Conservation (phyloP, 2,113 vertebrate species). For the Promerops cafer region DNA sequence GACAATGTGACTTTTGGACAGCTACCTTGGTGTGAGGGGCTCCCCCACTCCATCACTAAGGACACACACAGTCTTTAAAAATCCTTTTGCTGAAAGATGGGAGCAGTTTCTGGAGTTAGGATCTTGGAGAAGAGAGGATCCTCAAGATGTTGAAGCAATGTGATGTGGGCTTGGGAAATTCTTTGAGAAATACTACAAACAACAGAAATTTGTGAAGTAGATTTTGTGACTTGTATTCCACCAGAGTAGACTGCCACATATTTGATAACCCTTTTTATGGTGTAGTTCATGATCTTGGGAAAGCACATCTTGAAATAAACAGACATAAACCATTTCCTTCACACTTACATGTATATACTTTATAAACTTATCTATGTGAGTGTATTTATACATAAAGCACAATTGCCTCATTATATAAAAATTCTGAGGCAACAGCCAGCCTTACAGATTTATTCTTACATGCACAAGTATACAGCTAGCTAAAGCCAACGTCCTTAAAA, state of each 20-base stretch:
- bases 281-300: not conserved
- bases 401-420: not conserved
- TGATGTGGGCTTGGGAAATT: not conserved
- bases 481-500: conserved; percentile 3
- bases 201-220: not conserved
- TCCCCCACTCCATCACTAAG: not conserved
- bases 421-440: not conserved
- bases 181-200: not conserved
- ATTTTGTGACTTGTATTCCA: not conserved
- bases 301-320: not conserved
- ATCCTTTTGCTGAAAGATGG: not conserved
- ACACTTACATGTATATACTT: not conserved
- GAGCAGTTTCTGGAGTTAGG: not conserved
- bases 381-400: not conserved
- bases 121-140: not conserved
- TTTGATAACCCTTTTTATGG: not conserved
- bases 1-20: not conserved
- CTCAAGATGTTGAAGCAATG: not conserved
- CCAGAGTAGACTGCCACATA: not conserved
- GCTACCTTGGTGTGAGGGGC: not conserved
- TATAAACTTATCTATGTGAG: not conserved
- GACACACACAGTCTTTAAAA: not conserved
- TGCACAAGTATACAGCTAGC: not conserved
- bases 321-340: not conserved
- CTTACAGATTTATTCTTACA: not conserved